phyloP scores from a whole-genome alignment of 1,140 invertebrate species.

The Trichomalopsis sarcophagae region DNA sequence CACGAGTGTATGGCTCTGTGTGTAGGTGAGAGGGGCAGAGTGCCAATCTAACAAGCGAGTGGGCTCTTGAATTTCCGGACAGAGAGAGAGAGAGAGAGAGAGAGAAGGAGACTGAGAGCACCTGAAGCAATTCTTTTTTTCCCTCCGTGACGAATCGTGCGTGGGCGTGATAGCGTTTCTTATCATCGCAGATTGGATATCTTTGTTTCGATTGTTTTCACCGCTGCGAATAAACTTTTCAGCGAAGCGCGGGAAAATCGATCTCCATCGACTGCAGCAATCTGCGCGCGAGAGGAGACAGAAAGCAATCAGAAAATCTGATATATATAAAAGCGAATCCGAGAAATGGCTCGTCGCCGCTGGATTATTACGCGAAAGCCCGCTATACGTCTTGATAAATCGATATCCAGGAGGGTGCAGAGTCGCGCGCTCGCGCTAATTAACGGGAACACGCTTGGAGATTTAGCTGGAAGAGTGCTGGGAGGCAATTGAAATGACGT shows the following conservation, averaged over 20 bases:
- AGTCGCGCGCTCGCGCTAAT: not conserved
- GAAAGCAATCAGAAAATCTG: not conserved
- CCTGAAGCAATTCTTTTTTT: constrained; percentile 9
- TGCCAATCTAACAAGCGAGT: constrained; percentile 7
- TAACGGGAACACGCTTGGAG: not conserved
- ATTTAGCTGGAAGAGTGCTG: not conserved
- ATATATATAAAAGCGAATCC: not conserved
- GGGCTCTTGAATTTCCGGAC: not conserved
- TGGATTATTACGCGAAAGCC: not conserved
- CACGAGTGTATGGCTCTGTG: not conserved
- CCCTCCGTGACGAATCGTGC: not conserved
- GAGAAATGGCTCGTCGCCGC: not conserved
- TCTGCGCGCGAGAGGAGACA: no score
- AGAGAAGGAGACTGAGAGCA: no score
- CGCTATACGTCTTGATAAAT: constrained; percentile 3
- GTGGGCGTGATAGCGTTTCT: no score
- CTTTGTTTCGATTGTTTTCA: no score
- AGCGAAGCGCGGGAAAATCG: no score
- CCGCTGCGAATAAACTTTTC: no score
- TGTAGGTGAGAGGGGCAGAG: not conserved
- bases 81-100: no score
- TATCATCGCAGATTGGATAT: no score
- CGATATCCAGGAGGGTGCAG: not conserved
- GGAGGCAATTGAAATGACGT: not conserved
- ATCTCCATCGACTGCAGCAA: no score